Evolutionary conservation across 2,888 invertebrate species (phyloP).

Genomic region (Oscheius sp.): DNA sequence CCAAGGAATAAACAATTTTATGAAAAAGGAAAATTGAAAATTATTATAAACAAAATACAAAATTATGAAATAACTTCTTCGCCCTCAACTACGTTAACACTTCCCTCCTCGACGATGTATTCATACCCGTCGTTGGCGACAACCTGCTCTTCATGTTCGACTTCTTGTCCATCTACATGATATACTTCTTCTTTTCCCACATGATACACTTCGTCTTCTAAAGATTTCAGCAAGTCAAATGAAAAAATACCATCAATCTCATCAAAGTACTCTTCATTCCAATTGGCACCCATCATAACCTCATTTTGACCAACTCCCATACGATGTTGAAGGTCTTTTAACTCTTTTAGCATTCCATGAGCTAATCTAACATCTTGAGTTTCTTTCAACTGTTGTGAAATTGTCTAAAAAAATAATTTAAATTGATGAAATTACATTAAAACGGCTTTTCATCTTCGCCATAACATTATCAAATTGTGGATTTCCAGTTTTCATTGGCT

Average conservation of each 20-base stretch:
- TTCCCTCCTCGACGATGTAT: conserved; percentile 6
- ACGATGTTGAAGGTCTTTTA: conserved; percentile 16
- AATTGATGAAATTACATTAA: conserved; percentile 9
- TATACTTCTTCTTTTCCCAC: not conserved
- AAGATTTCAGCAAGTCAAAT: too few relatives aligned
- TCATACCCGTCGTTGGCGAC: not conserved
- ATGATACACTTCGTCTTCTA: not conserved
- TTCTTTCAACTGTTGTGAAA: conserved; percentile 28
- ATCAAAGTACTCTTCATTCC: conserved; percentile 15
- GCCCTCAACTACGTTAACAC: not conserved
- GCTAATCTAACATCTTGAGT: conserved; percentile 24
- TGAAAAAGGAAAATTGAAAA: not conserved
- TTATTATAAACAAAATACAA: not conserved
- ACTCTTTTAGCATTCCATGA: conserved; percentile 25
- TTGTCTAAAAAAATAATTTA: conserved; percentile 20
- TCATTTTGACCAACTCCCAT: not conserved
- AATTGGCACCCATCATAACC: not conserved
- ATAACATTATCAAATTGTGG: conserved; percentile 30
- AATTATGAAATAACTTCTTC: not conserved
- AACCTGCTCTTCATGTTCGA: conserved; percentile 14
- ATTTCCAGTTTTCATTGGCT: conserved; percentile 29
- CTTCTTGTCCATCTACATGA: not conserved
- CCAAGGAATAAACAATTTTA: not conserved
- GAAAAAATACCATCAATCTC: not conserved
- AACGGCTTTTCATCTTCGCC: conserved; percentile 18